Evolutionary conservation across 2,113 vertebrate species (phyloP).

Genomic region (Antechinus stuartii): DNA sequence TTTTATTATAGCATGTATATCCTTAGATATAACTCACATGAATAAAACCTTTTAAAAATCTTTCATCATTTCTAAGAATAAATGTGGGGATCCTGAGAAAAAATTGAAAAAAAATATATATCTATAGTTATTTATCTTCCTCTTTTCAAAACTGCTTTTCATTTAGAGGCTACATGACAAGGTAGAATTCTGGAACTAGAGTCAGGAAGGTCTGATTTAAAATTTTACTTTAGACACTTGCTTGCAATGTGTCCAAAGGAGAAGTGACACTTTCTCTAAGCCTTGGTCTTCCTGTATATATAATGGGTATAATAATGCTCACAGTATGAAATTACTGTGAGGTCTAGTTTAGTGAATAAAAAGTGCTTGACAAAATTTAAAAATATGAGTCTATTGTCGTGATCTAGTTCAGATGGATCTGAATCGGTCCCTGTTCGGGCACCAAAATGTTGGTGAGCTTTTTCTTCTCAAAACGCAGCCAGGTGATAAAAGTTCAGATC

Average conservation of each 20-base stretch:
- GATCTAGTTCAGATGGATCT: no score
- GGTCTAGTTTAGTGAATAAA: not conserved
- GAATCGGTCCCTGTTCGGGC: no score
- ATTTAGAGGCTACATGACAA: not conserved
- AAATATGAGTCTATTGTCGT: not conserved
- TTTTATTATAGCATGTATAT: not conserved
- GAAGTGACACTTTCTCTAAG: not conserved
- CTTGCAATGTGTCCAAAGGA: not conserved
- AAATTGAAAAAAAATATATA: not conserved
- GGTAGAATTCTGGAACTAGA: not conserved
- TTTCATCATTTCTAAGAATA: not conserved
- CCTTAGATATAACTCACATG: not conserved
- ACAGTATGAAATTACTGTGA: not conserved
- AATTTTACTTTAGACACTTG: not conserved
- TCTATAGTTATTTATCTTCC: not conserved
- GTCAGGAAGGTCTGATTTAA: not conserved
- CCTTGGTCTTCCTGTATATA: not conserved
- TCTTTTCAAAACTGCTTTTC: not conserved
- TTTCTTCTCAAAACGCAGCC: no score
- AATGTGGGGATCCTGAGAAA: not conserved
- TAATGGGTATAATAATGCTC: not conserved
- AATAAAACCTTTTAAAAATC: not conserved
- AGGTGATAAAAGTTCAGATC: no score
- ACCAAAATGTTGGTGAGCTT: no score
- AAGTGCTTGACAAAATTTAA: not conserved